Evolutionary conservation across 2,797 vertebrate species (phyloP), one percentile per base, ranked within the genome.

Genomic region (Macrochelys suwanniensis): DNA sequence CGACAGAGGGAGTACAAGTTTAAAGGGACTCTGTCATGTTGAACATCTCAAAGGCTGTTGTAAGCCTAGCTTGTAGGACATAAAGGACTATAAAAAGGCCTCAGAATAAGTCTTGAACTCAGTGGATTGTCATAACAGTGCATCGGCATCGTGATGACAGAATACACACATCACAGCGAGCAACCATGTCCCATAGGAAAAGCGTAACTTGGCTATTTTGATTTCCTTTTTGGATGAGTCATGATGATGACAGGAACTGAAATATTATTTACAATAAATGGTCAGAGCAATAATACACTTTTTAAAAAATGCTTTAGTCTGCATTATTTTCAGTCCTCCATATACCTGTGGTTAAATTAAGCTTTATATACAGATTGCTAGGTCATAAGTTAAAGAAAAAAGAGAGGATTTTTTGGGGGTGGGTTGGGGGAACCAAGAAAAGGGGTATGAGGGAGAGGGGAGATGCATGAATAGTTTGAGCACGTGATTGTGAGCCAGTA

Each of bases 1-100:
- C 88, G 87, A 93, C 56, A 96, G 74, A 96, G 88, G 89, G 50
- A 93, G 94, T 91, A 97, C 92, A 96, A 87, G 53, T 47, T 31
- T 82, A 65, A 74, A 61, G 68, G 49, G 90, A 95, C 91, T 88
- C 77, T 94, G 89, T 89, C 42, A 8, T 71, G 84, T 93, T 95
- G 37, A 71, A 19, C 45, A 9, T 90, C 42, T 89, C 77, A 11
- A 25, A 10, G 80, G 59, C 54, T 74, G 28, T 42, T 87, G 59
- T 31, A 50, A 95, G 61, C n/a, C 61, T 91, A 86, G 7, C 26
- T 86, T 54, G 15, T 31, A 91, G 33, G 87, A 87, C 61, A 87
- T 3, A 21, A 3, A 84, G 87, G 87, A 49, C 95, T 59, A 71
- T 50, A 42, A 42, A 82, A 61, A 65, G 71, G 21, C 81, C 78